Evolutionary conservation across 2,113 vertebrate genomes (phyloP).

Genomic region (Herpailurus yagouaroundi): DNA sequence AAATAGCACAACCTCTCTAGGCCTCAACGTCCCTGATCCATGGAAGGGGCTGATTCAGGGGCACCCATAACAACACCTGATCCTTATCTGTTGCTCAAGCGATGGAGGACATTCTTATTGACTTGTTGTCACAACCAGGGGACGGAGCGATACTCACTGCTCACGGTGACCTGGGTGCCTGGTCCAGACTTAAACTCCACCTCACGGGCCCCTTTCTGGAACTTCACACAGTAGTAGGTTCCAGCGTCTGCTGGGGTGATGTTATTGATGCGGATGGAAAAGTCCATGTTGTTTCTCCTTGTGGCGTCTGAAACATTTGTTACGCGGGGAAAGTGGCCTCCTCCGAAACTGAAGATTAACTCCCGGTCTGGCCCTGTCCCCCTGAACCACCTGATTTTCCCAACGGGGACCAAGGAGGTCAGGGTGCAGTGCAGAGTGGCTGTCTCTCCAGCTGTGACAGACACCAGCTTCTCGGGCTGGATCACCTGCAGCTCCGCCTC

Average conservation of each 20-base stretch:
- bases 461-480: background rate
- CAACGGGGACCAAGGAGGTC: accelerated
- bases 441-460: accelerated
- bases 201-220: accelerated
- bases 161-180: background rate
- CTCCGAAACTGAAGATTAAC: background rate
- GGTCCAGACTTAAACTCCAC: background rate
- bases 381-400: background rate
- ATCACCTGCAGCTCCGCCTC: background rate
- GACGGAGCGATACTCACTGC: background rate
- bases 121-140: background rate
- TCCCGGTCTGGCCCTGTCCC: background rate
- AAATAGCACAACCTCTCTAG: background rate
- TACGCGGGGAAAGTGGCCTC: accelerated
- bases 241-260: background rate
- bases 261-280: too few relatives aligned
- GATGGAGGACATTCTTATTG: accelerated
- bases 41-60: background rate
- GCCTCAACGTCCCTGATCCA: background rate
- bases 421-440: background rate
- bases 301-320: accelerated
- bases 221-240: constrained; percentile 66
- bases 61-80: background rate
- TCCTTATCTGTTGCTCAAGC: background rate
- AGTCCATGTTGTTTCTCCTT: too few relatives aligned